Evolutionary conservation across 2,797 vertebrate genomes (phyloP).

Genomic region (Craterocephalus amniculus): DNA sequence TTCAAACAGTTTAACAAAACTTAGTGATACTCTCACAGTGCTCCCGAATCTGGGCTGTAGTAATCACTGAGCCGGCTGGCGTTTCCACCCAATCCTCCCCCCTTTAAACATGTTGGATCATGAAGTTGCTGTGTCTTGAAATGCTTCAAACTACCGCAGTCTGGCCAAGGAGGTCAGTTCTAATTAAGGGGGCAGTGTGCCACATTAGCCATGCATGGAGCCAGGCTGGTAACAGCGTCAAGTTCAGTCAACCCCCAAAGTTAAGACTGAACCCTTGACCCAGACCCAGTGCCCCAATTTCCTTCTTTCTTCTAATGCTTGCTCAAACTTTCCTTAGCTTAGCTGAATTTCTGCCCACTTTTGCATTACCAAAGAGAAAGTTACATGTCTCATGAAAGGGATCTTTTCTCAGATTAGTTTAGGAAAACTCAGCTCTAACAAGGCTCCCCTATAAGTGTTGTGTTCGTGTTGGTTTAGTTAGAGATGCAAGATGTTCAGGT

Average conservation of each 20-base stretch:
- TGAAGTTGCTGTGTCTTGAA: conserved; percentile 49
- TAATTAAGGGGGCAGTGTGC: conserved; percentile 71
- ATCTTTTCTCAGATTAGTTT: conserved; percentile 8
- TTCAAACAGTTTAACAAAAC: conserved; percentile 47
- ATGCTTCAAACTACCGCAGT: conserved; percentile 27
- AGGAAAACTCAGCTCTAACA: background rate
- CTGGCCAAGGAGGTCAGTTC: conserved; percentile 59
- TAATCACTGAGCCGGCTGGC: conserved; percentile 42
- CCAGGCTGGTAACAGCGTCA: conserved; percentile 72
- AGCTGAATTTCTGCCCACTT: conserved; percentile 21
- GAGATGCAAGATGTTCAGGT: background rate
- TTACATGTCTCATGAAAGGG: background rate
- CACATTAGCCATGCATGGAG: conserved; percentile 69
- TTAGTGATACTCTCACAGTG: conserved; percentile 48
- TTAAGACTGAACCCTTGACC: conserved; percentile 77
- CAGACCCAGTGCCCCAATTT: conserved; percentile 53
- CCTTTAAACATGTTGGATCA: conserved; percentile 34
- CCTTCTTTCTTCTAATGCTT: conserved; percentile 31
- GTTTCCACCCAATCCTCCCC: conserved; percentile 32
- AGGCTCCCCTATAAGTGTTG: background rate
- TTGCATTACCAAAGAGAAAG: conserved; percentile 43
- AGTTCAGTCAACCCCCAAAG: conserved; percentile 62
- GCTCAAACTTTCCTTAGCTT: conserved; percentile 38
- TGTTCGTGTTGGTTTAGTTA: conserved; percentile 1
- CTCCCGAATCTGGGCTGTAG: conserved; percentile 20